Evolutionary conservation across 2,797 vertebrate genomes (phyloP).

Genomic region (Onychomys arenicola): DNA sequence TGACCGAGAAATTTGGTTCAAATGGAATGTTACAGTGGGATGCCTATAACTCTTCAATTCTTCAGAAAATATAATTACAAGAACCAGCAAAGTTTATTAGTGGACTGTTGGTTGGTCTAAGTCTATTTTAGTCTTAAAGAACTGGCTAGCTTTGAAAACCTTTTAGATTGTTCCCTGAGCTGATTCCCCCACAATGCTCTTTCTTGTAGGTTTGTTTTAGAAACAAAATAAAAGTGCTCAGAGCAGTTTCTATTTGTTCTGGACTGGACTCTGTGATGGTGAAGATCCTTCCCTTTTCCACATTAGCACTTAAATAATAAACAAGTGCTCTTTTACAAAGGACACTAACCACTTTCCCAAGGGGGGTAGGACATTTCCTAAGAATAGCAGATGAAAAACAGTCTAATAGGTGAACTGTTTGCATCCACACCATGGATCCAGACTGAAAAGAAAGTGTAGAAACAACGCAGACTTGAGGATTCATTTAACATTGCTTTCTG

Average conservation of each 20-base stretch:
- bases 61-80: neutral
- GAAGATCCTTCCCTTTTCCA: neutral
- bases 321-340: neutral
- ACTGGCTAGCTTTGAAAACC: neutral
- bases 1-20: neutral
- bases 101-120: neutral
- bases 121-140: slow-evolving; percentile 61
- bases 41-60: neutral
- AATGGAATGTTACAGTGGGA: neutral
- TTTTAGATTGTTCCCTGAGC: neutral
- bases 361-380: neutral
- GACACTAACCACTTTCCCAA: neutral
- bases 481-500: neutral
- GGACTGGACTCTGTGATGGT: neutral
- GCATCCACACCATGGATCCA: neutral
- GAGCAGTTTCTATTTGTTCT: neutral
- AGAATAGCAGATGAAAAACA: neutral
- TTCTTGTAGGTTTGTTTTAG: slow-evolving; percentile 43
- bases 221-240: slow-evolving; percentile 9
- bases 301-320: slow-evolving; percentile 11
- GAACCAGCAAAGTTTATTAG: neutral
- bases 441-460: neutral
- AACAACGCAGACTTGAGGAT: neutral
- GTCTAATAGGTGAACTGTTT: neutral
- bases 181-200: neutral